Evolutionary conservation across 2,797 vertebrate genomes (phyloP), one percentile per base, ranked within the genome.

Genomic region (Dallia pectoralis): DNA sequence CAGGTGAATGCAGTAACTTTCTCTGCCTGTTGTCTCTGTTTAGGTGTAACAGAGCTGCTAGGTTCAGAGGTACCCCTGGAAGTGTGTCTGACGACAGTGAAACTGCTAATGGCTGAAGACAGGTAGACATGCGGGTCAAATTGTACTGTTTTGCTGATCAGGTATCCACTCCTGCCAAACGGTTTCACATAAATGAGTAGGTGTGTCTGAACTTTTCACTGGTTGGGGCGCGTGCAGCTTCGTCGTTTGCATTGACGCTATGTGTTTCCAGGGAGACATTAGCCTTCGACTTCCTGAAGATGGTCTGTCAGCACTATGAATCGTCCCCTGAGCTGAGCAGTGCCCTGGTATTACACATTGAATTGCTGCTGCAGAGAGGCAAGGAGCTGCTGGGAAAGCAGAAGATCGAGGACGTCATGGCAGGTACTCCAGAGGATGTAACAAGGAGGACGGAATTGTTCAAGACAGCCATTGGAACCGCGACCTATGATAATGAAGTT

Each of bases 341-440:
- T 77, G 93, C 93, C 80, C 85, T 93, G 25, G 85, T 99, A 68
- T 79, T 97, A 79, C 92, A 96, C 69, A 85, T 96, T 6, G 88
- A 96, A 82, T 89, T 97, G 49, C 92, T 99, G 85, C 86, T 98
- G 86, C 92, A 94, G 87, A 94, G 83, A 84, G 94, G 91, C 72
- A 95, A 94, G 85, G 95, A 95, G 72, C 84, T 93, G 49, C 82
- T 95, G 85, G 93, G 90, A 78, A 95, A 93, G 87, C 93, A 96
- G 85, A 97, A 97, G 91, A 93, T 96, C 78, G 95, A 98, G 85
- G 94, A 95, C 78, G 76, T 95, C 76, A 94, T 97, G 67, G 87
- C 86, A 83, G 95, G 96, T 98, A 86, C 47, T 32, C 36, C 32
- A 32, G 40, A 14, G 40, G 40, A 44, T 1, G n/a, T n/a, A n/a